phyloP scores from a whole-genome alignment of 2,797 vertebrate genomes.

The Pseudochirops corinnae region DNA sequence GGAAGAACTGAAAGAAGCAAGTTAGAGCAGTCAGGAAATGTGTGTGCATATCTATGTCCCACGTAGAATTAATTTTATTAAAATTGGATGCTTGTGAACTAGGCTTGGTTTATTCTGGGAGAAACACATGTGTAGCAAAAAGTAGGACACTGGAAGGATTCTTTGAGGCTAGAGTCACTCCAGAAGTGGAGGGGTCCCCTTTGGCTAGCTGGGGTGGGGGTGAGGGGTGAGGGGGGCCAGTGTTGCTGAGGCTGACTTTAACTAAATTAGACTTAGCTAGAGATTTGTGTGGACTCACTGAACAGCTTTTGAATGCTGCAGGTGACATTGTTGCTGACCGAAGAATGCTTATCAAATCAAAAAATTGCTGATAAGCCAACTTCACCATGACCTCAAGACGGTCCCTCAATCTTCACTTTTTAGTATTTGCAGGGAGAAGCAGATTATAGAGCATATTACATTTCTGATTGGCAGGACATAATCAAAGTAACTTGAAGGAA shows the following conservation, averaged over 20 bases:
- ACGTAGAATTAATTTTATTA: slow-evolving; percentile 37
- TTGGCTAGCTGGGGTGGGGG: slow-evolving; percentile 72
- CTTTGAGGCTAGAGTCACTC: slow-evolving; percentile 75
- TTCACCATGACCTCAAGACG: slow-evolving; percentile 68
- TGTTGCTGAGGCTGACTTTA: slow-evolving; percentile 77
- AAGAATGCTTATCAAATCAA: slow-evolving; percentile 79
- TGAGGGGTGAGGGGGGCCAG: slow-evolving; percentile 40
- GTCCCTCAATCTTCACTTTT: slow-evolving; percentile 71
- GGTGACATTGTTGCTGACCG: slow-evolving; percentile 81
- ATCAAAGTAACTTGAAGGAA: background rate
- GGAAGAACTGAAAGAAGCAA: slow-evolving; percentile 38
- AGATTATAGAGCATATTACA: background rate
- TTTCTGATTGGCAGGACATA: slow-evolving; percentile 45
- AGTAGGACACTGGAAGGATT: slow-evolving; percentile 74
- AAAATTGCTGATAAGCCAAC: slow-evolving; percentile 78
- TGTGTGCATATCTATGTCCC: slow-evolving; percentile 20
- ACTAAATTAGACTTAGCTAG: slow-evolving; percentile 76
- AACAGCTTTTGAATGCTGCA: slow-evolving; percentile 75
- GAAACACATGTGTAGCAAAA: slow-evolving; percentile 64
- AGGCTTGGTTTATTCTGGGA: slow-evolving; percentile 61
- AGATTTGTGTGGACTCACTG: slow-evolving; percentile 52
- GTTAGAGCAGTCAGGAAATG: slow-evolving; percentile 51
- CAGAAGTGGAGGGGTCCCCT: slow-evolving; percentile 74
- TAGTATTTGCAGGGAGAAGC: slow-evolving; percentile 26
- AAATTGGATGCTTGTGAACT: slow-evolving; percentile 56